Evolutionary conservation across 2,888 invertebrate genomes (phyloP).

Genomic region (Hipparchia semele): DNA sequence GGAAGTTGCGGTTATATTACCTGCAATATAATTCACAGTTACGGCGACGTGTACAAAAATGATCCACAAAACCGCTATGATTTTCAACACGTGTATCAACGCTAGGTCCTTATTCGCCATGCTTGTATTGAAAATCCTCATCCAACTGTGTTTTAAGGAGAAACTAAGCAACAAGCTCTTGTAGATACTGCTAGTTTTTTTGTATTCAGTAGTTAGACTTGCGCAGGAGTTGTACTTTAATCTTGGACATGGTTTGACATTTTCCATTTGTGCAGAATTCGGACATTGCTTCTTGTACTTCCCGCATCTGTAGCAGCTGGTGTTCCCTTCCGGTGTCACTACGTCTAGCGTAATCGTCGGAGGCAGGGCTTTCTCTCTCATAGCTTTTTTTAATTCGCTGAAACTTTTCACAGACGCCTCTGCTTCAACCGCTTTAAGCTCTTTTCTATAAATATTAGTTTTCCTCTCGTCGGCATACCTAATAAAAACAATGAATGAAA

Average conservation of each 20-base stretch:
- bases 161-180: conserved; percentile 68
- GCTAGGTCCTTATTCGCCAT: conserved; percentile 78
- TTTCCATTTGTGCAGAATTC: conserved; percentile 51
- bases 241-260: conserved; percentile 59
- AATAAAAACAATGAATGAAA: background rate
- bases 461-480: conserved; percentile 45
- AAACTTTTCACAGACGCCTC: conserved; percentile 45
- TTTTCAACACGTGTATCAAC: conserved; percentile 84
- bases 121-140: conserved; percentile 71
- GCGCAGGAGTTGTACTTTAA: conserved; percentile 64
- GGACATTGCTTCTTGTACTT: conserved; percentile 71
- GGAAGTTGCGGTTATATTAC: conserved; percentile 51
- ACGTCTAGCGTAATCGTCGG: conserved; percentile 72
- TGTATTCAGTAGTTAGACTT: conserved; percentile 60
- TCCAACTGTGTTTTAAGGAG: conserved; percentile 69
- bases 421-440: conserved; percentile 36
- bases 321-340: conserved; percentile 60
- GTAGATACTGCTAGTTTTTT: conserved; percentile 54
- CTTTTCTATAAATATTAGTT: conserved; percentile 6
- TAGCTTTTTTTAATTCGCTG: conserved; percentile 50
- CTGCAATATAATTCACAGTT: conserved; percentile 85
- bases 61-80: conserved; percentile 86
- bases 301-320: conserved; percentile 69
- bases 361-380: conserved; percentile 59
- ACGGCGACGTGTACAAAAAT: conserved; percentile 85